Evolutionary conservation across 1,140 invertebrate species (phyloP).

Genomic region (Apocrypta bakeri): DNA sequence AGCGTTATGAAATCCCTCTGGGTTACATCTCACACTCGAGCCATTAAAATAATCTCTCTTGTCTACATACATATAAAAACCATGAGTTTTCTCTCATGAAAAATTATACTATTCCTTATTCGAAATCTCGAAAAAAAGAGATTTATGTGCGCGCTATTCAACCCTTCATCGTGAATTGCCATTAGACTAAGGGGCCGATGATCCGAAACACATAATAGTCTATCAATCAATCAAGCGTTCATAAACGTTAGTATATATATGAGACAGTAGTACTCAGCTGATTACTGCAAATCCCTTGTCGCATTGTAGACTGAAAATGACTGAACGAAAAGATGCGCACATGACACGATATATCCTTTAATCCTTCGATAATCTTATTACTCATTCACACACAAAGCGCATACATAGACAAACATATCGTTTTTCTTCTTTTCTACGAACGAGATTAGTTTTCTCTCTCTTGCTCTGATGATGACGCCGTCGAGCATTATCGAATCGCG

Average conservation of each 20-base stretch:
- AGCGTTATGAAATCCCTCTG: constrained; percentile 27
- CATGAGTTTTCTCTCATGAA: too few relatives aligned
- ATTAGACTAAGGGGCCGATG: background rate
- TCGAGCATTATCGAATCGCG: constrained; percentile 22
- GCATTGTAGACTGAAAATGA: background rate
- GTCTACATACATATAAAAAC: too few relatives aligned
- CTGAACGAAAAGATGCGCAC: background rate
- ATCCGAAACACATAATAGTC: constrained; percentile 7
- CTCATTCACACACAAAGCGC: too few relatives aligned
- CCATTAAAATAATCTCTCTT: constrained; percentile 43
- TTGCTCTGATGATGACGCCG: background rate
- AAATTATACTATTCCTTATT: too few relatives aligned
- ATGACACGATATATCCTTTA: constrained; percentile 1
- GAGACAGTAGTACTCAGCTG: background rate
- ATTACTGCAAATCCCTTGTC: background rate
- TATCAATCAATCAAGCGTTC: background rate
- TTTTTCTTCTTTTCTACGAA: constrained; percentile 6
- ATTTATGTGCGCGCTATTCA: too few relatives aligned
- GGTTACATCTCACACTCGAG: background rate
- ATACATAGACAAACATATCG: background rate
- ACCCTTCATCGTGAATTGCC: background rate
- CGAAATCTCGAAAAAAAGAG: too few relatives aligned
- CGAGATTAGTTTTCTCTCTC: constrained; percentile 5
- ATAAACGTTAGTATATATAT: too few relatives aligned
- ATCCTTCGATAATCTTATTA: background rate